phyloP scores from a whole-genome alignment of 2,113 vertebrate species.

The Eira barbara region DNA sequence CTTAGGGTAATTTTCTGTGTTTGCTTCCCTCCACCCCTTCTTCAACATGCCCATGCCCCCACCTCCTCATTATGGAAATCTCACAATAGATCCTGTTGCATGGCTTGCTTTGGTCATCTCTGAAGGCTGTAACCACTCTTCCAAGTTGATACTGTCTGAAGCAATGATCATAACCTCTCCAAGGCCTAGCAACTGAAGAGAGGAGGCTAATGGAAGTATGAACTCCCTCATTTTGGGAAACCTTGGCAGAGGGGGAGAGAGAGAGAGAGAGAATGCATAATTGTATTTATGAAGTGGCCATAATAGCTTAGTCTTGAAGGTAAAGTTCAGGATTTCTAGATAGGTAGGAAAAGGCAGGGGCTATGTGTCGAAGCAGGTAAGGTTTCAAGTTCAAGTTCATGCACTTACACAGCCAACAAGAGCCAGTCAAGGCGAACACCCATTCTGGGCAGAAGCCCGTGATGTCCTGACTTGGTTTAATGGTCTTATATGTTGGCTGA shows the following conservation, averaged over 20 bases:
- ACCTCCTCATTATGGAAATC: neutral
- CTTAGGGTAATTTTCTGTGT: conserved; percentile 84
- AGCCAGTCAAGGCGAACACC: neutral
- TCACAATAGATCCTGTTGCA: neutral
- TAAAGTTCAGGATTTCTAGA: neutral
- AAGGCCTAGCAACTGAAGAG: neutral
- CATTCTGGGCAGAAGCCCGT: neutral
- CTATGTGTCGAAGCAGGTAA: neutral
- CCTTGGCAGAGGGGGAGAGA: neutral
- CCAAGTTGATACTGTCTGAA: neutral
- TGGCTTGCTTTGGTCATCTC: neutral
- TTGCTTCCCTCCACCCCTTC: neutral
- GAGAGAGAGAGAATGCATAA: neutral
- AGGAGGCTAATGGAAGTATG: neutral
- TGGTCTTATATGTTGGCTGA: neutral
- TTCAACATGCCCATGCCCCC: fast-evolving
- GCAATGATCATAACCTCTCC: neutral
- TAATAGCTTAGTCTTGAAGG: neutral
- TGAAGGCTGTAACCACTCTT: neutral
- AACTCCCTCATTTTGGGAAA: neutral
- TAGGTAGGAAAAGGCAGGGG: neutral
- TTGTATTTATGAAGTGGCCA: neutral
- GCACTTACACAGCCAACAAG: neutral
- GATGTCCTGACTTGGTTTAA: neutral
- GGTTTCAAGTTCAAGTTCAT: conserved; percentile 7